Percentiles rank a stretch among this genome's conserved stretches.
These are phyloP conservation scores for Laticauda laticaudata DNA, from an alignment of 2,113 vertebrate genomes.

Conservation along the genomic window DNA sequence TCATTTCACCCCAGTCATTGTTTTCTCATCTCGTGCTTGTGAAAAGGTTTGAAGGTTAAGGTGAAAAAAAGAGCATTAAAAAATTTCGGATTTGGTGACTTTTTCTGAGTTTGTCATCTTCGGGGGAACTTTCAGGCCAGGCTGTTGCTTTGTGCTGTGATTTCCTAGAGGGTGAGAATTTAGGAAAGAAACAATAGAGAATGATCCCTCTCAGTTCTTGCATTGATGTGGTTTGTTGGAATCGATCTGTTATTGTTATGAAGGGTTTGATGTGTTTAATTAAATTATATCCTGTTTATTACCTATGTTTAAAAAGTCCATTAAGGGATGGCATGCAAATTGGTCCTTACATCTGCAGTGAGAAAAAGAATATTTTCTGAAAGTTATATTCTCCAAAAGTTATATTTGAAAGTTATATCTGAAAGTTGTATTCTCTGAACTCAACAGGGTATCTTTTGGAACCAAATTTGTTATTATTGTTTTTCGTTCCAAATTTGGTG, in stretches of 20 bases:
- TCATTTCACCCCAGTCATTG: neutral
- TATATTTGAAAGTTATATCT: too few relatives aligned
- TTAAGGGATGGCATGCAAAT: constrained; percentile 1
- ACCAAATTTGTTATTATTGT: neutral
- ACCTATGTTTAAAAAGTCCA: neutral
- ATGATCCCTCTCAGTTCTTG: neutral
- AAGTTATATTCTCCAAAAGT: too few relatives aligned
- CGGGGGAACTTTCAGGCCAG: neutral
- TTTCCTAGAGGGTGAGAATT: neutral
- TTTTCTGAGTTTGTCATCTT: neutral
- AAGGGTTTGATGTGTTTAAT: neutral
- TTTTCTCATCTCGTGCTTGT: neutral
- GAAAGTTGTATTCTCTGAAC: neutral
- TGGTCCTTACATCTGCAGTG: constrained; percentile 2
- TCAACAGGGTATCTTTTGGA: neutral
- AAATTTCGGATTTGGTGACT: neutral
- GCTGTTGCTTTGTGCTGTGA: neutral
- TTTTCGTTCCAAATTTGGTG: neutral
- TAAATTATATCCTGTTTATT: neutral
- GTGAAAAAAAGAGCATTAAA: neutral
- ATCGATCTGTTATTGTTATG: neutral
- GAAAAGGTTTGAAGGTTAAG: neutral
- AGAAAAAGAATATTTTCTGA: neutral
- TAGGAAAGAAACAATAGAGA: too few relatives aligned
- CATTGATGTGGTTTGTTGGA: constrained; percentile 1